Evolutionary conservation across 1,140 invertebrate species (phyloP), one percentile per base, ranked within the genome.

Genomic region (Bombus turneri): DNA sequence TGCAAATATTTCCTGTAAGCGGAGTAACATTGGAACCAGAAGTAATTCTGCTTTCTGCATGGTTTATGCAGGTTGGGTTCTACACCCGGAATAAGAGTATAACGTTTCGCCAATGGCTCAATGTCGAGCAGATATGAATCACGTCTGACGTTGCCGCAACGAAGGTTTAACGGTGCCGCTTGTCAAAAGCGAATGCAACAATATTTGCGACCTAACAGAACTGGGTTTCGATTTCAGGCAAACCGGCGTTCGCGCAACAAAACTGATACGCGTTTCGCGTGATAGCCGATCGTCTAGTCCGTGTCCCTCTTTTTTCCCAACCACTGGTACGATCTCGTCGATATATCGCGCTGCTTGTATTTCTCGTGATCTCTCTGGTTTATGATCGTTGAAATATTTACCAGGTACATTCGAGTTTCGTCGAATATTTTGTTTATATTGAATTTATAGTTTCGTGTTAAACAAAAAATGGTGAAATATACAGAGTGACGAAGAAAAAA

Each of bases 121-220:
- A 84, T 84, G 83, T 84, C 83, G 83, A 59, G 53, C 64, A 84
- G 83, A 80, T 72, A 84, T 84, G 76, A 84, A 84, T 84, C 83
- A 84, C 22, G 76, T 72, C 83, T 72, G 76, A 53, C 47, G 15
- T 73, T 66, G 66, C 57, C 41, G 57, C 15, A 34, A 72, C 69
- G 75, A 84, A 57, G 64, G 75, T 47, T 78, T 84, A 84, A 84
- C 83, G 76, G 76, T 84, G 83, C 83, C 18, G 76, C 76, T 62
- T 79, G 83, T 84, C 76, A 84, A 80, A 84, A 72, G 83, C 69
- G 76, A 80, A 72, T 34, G 83, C 76, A 84, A 84, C 76, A 80
- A 79, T 84, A 79, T 84, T 84, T 84, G 83, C 76, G 76, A 84
- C 43, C 83, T 34, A 72, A 62, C 66, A 72, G 83, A 72, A 84